Percentiles rank a stretch among this genome's conserved stretches.
Evolutionary conservation across 2,113 vertebrate genomes (phyloP).

Genomic region (Mormyrus iriodes): DNA sequence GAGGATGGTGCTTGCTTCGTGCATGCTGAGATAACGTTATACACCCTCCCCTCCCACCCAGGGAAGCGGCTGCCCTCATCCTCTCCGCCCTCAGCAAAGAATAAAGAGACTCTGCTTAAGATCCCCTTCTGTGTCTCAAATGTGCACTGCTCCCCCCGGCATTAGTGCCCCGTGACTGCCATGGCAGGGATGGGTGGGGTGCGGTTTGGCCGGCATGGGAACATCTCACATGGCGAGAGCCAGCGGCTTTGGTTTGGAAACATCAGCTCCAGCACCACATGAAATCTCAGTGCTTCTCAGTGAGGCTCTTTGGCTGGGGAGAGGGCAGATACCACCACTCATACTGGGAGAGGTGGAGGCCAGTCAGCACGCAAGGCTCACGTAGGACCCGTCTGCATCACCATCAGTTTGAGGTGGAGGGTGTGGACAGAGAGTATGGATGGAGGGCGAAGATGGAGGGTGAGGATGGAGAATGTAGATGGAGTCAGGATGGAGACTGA

Average conservation of each 20-base stretch:
- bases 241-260: background rate
- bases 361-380: too few species aligned
- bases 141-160: background rate
- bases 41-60: background rate
- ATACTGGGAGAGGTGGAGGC: too few species aligned
- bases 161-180: too few species aligned
- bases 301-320: too few species aligned
- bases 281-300: background rate
- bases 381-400: too few species aligned
- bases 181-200: too few species aligned
- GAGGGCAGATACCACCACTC: too few species aligned
- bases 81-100: background rate
- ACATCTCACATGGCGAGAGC: background rate
- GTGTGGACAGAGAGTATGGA: background rate
- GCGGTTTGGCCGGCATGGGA: too few species aligned
- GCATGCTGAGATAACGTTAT: slow-evolving; percentile 1
- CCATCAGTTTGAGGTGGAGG: background rate
- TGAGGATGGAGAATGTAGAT: too few species aligned
- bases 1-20: background rate
- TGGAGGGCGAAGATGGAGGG: too few species aligned
- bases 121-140: background rate
- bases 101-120: slow-evolving; percentile 18
- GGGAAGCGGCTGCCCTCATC: background rate
- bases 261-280: background rate
- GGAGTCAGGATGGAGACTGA: too few species aligned